Evolutionary conservation across 1,140 invertebrate species (phyloP).

Genomic region (Acyrthosiphon pisum): DNA sequence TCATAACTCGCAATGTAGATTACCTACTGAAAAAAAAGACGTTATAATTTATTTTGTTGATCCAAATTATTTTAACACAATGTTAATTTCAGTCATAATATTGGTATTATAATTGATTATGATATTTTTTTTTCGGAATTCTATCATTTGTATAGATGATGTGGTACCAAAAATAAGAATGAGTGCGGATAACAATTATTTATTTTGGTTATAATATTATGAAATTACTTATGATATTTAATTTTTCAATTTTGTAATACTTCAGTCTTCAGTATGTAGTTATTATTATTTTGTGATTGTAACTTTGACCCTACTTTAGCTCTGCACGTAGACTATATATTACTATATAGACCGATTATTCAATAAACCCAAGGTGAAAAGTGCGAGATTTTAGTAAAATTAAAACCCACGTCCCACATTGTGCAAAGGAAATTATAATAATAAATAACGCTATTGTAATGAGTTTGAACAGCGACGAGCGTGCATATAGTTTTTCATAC

Average conservation of each 20-base stretch:
- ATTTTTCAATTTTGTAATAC: background rate
- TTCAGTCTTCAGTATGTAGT: background rate
- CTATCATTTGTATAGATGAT: background rate
- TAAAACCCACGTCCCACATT: background rate
- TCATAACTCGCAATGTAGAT: background rate
- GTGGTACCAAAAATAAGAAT: background rate
- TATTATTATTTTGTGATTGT: background rate
- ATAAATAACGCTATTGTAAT: slow-evolving; percentile 46
- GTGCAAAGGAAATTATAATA: slow-evolving; percentile 16
- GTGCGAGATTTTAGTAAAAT: slow-evolving; percentile 17
- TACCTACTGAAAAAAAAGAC: background rate
- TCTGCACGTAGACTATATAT: background rate
- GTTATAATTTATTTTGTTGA: background rate
- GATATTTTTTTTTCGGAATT: background rate
- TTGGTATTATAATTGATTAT: background rate
- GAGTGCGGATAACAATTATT: background rate
- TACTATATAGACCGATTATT: background rate
- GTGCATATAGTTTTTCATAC: slow-evolving; percentile 5
- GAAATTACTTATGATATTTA: background rate
- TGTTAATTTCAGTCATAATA: background rate
- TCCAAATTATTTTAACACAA: background rate
- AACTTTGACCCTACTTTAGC: background rate
- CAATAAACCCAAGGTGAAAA: background rate
- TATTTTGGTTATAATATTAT: background rate
- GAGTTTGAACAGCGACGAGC: background rate